Conservation (phyloP, 2,797 vertebrate genomes). For the Macropus fuliginosus region DNA sequence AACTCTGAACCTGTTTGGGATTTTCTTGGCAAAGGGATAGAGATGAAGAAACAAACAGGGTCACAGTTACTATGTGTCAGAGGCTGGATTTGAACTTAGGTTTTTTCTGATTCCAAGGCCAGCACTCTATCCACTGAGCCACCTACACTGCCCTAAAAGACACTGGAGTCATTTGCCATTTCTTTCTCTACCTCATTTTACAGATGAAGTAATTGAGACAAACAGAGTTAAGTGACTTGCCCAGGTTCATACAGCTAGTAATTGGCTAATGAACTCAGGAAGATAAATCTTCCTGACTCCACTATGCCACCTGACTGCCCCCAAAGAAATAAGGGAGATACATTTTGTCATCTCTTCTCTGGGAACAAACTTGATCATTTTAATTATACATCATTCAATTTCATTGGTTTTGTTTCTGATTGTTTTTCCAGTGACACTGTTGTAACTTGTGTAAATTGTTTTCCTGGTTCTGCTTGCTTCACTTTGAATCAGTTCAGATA, state of each 20-base stretch:
- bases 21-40: not conserved
- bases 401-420: not conserved
- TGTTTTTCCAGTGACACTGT: not conserved
- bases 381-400: not conserved
- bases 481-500: not conserved
- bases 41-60: too few species aligned
- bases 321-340: not conserved
- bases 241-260: not conserved
- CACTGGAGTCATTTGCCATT: too few species aligned
- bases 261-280: not conserved
- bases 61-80: too few species aligned
- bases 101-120: too few species aligned
- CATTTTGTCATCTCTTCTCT: not conserved
- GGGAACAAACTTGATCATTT: not conserved
- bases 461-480: not conserved
- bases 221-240: not conserved
- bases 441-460: not conserved
- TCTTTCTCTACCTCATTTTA: not conserved
- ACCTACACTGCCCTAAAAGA: too few species aligned
- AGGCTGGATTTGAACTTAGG: too few species aligned
- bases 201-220: not conserved
- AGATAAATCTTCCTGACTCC: not conserved
- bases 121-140: too few species aligned
- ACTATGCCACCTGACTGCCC: not conserved
- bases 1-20: not conserved